phyloP scores from a whole-genome alignment of 2,797 vertebrate genomes.

The Falco naumanni region DNA sequence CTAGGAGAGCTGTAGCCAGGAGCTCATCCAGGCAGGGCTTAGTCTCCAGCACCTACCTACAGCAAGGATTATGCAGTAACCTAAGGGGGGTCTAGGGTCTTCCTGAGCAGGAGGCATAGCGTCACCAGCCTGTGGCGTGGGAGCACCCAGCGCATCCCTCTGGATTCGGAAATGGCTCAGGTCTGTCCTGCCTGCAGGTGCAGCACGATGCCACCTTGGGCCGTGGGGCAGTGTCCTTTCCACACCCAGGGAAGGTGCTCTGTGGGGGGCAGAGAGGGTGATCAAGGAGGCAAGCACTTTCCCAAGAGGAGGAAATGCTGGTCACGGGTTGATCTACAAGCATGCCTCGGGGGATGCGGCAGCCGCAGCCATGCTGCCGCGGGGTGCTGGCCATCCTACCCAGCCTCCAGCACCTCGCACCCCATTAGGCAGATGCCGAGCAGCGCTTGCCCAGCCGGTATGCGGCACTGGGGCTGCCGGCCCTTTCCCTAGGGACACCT shows the following conservation, averaged over 20 bases:
- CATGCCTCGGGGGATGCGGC: accelerated
- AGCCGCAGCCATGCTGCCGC: not conserved
- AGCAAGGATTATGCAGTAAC: not conserved
- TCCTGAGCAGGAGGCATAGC: not conserved
- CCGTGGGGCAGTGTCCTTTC: not conserved
- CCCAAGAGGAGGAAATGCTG: not conserved
- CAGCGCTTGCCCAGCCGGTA: not conserved
- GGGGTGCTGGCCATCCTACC: not conserved
- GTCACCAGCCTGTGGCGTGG: not conserved
- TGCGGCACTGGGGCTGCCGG: accelerated
- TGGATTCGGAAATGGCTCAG: not conserved
- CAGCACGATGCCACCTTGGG: not conserved
- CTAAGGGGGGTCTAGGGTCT: not conserved
- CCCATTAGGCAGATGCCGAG: not conserved
- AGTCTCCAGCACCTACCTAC: not conserved
- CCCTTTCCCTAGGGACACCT: slow-evolving; percentile 32
- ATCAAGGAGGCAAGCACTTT: not conserved
- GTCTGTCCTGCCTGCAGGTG: not conserved
- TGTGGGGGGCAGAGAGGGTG: not conserved
- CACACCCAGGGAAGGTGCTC: not conserved
- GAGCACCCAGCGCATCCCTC: not conserved
- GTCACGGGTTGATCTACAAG: not conserved
- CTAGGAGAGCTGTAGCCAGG: not conserved
- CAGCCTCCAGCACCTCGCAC: not conserved
- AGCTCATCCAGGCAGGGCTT: not conserved